phyloP scores from a whole-genome alignment of 2,888 invertebrate genomes.

The Helleia helle region DNA sequence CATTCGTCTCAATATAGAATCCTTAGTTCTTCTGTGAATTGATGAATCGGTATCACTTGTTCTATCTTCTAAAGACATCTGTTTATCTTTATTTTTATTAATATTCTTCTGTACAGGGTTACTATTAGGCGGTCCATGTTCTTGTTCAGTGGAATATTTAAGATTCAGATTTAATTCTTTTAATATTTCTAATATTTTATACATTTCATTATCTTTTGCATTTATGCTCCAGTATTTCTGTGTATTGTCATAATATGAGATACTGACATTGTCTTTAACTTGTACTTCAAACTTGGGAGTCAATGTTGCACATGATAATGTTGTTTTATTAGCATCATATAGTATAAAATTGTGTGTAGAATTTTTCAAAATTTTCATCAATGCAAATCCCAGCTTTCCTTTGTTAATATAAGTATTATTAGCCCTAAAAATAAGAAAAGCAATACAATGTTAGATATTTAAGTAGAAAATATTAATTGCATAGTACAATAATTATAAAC shows the following conservation, averaged over 20 bases:
- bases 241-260: constrained; percentile 51
- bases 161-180: constrained; percentile 33
- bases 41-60: constrained; percentile 55
- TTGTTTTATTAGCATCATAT: constrained; percentile 52
- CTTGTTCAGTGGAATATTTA: constrained; percentile 26
- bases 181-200: constrained; percentile 36
- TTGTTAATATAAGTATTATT: constrained; percentile 39
- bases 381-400: constrained; percentile 58
- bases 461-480: constrained; percentile 1
- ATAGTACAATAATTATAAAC: too few species aligned
- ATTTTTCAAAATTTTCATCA: constrained; percentile 41
- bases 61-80: constrained; percentile 20
- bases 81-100: constrained; percentile 16
- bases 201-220: constrained; percentile 37
- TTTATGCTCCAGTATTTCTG: constrained; percentile 53
- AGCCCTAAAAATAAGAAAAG: constrained; percentile 32
- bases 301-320: constrained; percentile 41
- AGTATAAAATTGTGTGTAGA: constrained; percentile 40
- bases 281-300: constrained; percentile 36
- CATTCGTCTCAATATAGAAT: constrained; percentile 54
- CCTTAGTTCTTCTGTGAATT: constrained; percentile 45
- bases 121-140: constrained; percentile 10
- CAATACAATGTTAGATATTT: constrained; percentile 8
- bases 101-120: constrained; percentile 3
- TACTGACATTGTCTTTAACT: constrained; percentile 38